A percentile compares a stretch with the other conserved stretches of the same genome.
Conservation (phyloP, 2,113 vertebrate genomes). For the Paedocypris sp. region DNA sequence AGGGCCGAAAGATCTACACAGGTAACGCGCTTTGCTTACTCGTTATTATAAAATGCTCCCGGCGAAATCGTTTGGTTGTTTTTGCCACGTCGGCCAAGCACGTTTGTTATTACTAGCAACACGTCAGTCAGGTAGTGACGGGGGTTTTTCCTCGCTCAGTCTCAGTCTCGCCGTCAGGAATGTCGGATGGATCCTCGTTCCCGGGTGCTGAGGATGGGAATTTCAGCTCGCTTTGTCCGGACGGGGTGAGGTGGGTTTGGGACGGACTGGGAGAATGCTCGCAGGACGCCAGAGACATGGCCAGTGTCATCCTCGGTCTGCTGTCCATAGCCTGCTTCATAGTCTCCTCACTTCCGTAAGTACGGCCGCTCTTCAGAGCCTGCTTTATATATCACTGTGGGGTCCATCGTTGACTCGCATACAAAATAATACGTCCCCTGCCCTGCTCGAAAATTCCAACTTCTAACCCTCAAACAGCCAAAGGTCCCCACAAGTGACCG, state of each 20-base stretch:
- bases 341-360: slow-evolving; percentile 82
- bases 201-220: slow-evolving; percentile 43
- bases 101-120: not conserved
- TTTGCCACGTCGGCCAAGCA: not conserved
- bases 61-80: too few species aligned
- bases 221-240: slow-evolving; percentile 68
- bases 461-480: too few species aligned
- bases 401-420: too few species aligned
- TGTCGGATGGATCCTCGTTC: slow-evolving; percentile 26
- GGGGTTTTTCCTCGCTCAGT: not conserved
- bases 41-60: not conserved
- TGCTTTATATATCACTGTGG: not conserved
- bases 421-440: too few species aligned
- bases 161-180: slow-evolving; percentile 9
- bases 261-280: slow-evolving; percentile 71
- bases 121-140: not conserved
- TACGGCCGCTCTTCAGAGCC: slow-evolving; percentile 11
- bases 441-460: too few species aligned
- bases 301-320: slow-evolving; percentile 76
- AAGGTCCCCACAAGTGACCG: too few species aligned
- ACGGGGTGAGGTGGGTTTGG: slow-evolving; percentile 79
- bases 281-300: slow-evolving; percentile 67
- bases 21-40: not conserved
- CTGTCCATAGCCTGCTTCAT: slow-evolving; percentile 83
- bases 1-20: not conserved